Evolutionary conservation across 2,113 vertebrate genomes (phyloP).

Genomic region (Bostrychus sinensis): DNA sequence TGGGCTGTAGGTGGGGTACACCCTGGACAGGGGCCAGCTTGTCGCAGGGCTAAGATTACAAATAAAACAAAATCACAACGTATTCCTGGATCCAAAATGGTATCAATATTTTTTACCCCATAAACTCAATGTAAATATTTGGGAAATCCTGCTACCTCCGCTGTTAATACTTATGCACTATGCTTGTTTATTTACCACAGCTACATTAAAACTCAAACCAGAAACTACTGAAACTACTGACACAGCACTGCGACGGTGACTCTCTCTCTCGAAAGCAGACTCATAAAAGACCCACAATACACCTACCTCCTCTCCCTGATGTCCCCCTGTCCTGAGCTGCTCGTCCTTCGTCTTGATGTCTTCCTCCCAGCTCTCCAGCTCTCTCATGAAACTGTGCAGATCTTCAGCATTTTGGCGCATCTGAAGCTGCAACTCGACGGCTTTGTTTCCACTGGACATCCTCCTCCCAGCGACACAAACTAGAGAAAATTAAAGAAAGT

Average conservation of each 20-base stretch:
- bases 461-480: constrained; percentile 36
- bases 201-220: too few relatives aligned
- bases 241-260: too few relatives aligned
- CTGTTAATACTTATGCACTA: not conserved
- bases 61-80: too few relatives aligned
- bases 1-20: too few relatives aligned
- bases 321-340: constrained; percentile 80
- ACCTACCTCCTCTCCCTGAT: constrained; percentile 73
- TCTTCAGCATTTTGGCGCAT: constrained; percentile 94
- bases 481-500: constrained; percentile 3
- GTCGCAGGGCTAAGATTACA: too few relatives aligned
- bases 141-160: too few relatives aligned
- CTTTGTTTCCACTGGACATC: constrained; percentile 88
- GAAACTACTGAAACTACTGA: too few relatives aligned
- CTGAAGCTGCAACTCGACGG: constrained; percentile 89
- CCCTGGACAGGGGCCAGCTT: too few relatives aligned
- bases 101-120: too few relatives aligned
- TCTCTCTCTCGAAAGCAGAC: not conserved
- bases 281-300: too few relatives aligned
- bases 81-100: too few relatives aligned
- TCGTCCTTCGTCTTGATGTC: constrained; percentile 92
- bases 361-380: constrained; percentile 91
- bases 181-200: not conserved
- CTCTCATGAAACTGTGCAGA: constrained; percentile 90
- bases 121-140: too few relatives aligned